A percentile compares a stretch with the other conserved stretches of the same genome.
phyloP scores from a whole-genome alignment of 2,113 vertebrate species.

The Synchiropus splendidus region DNA sequence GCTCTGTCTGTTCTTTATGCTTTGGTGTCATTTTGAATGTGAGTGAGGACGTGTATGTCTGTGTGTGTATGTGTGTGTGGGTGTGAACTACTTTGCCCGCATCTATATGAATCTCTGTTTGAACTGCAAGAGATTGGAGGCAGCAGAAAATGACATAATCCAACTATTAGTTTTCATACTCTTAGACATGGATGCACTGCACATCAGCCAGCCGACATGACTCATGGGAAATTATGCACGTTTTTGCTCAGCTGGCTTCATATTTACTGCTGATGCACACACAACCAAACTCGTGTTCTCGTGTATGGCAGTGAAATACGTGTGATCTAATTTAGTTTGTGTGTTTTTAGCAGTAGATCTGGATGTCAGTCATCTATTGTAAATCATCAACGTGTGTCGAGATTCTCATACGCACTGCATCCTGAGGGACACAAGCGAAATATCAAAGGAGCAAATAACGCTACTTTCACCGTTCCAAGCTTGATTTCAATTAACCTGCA shows the following conservation, averaged over 20 bases:
- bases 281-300: slow-evolving; percentile 39
- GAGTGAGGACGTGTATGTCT: slow-evolving; percentile 20
- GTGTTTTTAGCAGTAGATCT: slow-evolving; percentile 51
- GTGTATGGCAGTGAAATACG: slow-evolving; percentile 35
- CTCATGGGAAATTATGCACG: slow-evolving; percentile 57
- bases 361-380: slow-evolving; percentile 44
- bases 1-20: slow-evolving; percentile 46
- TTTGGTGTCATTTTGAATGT: slow-evolving; percentile 44
- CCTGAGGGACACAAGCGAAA: slow-evolving; percentile 9
- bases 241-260: slow-evolving; percentile 53
- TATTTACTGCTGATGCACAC: slow-evolving; percentile 55
- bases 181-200: slow-evolving; percentile 22
- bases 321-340: slow-evolving; percentile 59
- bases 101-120: slow-evolving; percentile 27
- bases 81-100: slow-evolving; percentile 8
- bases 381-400: slow-evolving; percentile 25
- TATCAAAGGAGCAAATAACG: too few relatives aligned
- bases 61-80: background rate
- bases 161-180: slow-evolving; percentile 46
- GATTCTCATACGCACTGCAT: background rate
- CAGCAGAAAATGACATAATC: slow-evolving; percentile 54
- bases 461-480: slow-evolving; percentile 15
- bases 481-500: slow-evolving; percentile 28
- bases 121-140: slow-evolving; percentile 17
- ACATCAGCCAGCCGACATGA: slow-evolving; percentile 30